These are phyloP conservation scores for Heliconius hewitsoni DNA, from an alignment of 1,140 invertebrate species.

Conservation along the genomic window DNA sequence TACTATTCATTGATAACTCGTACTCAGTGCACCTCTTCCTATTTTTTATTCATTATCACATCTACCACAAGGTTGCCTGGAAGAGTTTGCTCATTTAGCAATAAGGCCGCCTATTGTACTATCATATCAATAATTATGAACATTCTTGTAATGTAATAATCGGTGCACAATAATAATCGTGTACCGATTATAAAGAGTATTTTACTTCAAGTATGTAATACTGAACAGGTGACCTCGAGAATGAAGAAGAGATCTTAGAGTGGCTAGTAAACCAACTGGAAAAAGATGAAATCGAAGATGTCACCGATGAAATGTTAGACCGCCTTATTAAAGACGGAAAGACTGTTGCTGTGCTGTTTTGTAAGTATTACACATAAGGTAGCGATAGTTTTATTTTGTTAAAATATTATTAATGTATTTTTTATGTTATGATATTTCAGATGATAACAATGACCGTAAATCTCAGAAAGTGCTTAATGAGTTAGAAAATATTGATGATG, in stretches of 20 bases:
- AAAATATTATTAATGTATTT: slow-evolving; percentile 27
- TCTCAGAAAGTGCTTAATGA: slow-evolving; percentile 93
- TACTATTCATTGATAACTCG: no score
- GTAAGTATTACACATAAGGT: slow-evolving; percentile 82
- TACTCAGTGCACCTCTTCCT: no score
- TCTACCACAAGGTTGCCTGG: no score
- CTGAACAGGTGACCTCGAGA: slow-evolving; percentile 89
- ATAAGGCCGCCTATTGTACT: no score
- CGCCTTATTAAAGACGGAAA: slow-evolving; percentile 93
- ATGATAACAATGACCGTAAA: slow-evolving; percentile 95
- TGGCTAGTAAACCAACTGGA: slow-evolving; percentile 93
- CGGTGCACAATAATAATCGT: no score
- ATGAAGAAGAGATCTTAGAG: slow-evolving; percentile 94
- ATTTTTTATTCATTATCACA: no score
- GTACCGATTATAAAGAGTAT: no score
- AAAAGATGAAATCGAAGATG: slow-evolving; percentile 97
- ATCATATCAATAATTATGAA: no score
- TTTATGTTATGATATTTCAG: slow-evolving; percentile 73
- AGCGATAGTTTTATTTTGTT: not conserved
- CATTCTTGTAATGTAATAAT: no score
- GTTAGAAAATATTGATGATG: slow-evolving; percentile 97
- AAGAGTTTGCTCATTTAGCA: not conserved
- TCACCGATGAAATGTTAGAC: slow-evolving; percentile 96
- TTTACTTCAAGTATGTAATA: not conserved
- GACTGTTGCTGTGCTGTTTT: slow-evolving; percentile 94